A percentile compares a stretch with the other conserved stretches of the same genome.
These are phyloP conservation scores for Hirudinaria manillensis DNA, from an alignment of 2,888 invertebrate species.

Conservation along the genomic window DNA sequence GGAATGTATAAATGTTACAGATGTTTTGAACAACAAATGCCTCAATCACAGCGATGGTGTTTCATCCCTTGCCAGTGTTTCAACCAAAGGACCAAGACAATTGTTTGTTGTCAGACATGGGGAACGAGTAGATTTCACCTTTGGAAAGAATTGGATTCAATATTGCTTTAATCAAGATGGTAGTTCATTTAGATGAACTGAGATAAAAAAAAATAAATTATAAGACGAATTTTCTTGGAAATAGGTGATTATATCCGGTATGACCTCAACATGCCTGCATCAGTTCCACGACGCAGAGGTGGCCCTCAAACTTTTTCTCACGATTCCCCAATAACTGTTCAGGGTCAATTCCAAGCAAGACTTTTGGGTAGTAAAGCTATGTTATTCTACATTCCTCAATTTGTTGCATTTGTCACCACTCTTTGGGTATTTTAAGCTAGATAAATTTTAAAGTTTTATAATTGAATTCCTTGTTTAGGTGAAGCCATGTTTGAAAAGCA, in stretches of 20 bases:
- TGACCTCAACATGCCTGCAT: constrained; percentile 83
- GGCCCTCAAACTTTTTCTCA: constrained; percentile 69
- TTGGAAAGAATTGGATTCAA: constrained; percentile 74
- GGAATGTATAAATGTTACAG: not conserved
- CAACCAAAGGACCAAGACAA: not conserved
- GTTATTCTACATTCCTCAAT: not conserved
- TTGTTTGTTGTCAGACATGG: constrained; percentile 79
- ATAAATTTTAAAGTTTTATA: not conserved
- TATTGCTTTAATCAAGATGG: constrained; percentile 68
- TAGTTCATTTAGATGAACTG: constrained; percentile 38
- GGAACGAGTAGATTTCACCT: constrained; percentile 87
- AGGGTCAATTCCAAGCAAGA: constrained; percentile 75
- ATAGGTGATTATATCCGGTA: constrained; percentile 67
- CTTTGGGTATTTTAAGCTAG: too few species aligned
- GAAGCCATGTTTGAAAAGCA: constrained; percentile 71
- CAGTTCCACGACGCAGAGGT: constrained; percentile 68
- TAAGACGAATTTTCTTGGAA: not conserved
- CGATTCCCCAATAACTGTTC: constrained; percentile 82
- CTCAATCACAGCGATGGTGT: not conserved
- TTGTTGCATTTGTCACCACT: not conserved
- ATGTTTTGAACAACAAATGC: not conserved
- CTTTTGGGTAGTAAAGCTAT: constrained; percentile 35
- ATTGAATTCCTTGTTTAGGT: constrained; percentile 57
- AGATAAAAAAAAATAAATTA: not conserved
- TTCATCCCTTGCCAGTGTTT: constrained; percentile 5